Evolutionary conservation across 2,888 invertebrate genomes (phyloP).

Genomic region (Drosophila anomelani): DNA sequence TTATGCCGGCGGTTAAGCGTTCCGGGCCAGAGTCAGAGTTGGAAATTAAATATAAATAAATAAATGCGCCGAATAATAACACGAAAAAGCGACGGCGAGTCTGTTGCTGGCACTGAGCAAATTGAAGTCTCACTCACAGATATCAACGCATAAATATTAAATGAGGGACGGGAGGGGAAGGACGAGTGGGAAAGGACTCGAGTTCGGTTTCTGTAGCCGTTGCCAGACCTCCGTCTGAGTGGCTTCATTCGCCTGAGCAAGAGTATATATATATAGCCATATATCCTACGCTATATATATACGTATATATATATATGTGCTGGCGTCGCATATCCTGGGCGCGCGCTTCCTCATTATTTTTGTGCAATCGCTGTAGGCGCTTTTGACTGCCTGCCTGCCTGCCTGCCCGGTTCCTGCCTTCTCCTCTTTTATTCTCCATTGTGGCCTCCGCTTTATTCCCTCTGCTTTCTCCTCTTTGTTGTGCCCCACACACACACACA

Average conservation of each 20-base stretch:
- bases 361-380: conserved; percentile 78
- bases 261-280: conserved; percentile 23
- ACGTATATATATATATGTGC: conserved; percentile 2
- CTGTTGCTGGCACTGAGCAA: conserved; percentile 52
- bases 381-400: conserved; percentile 47
- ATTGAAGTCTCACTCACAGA: conserved; percentile 72
- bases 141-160: conserved; percentile 77
- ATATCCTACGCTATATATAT: not conserved
- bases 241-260: conserved; percentile 72
- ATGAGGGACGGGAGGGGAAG: conserved; percentile 45
- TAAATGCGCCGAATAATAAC: conserved; percentile 41
- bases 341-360: conserved; percentile 78
- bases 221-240: conserved; percentile 64
- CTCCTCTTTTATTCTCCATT: conserved; percentile 39
- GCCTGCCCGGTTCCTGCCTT: conserved; percentile 22
- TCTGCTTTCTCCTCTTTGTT: conserved; percentile 54
- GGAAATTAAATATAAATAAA: conserved; percentile 70
- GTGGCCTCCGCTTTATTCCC: conserved; percentile 51
- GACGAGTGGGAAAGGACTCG: not conserved
- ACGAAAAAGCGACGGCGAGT: conserved; percentile 7
- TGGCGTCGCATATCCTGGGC: conserved; percentile 68
- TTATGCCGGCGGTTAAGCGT: conserved; percentile 1
- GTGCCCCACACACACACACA: conserved; percentile 10
- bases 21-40: not conserved
- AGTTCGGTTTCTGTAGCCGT: conserved; percentile 18